These are phyloP conservation scores for Phyllostomus hastatus DNA, from an alignment of 2,113 vertebrate genomes.

Conservation along the genomic window DNA sequence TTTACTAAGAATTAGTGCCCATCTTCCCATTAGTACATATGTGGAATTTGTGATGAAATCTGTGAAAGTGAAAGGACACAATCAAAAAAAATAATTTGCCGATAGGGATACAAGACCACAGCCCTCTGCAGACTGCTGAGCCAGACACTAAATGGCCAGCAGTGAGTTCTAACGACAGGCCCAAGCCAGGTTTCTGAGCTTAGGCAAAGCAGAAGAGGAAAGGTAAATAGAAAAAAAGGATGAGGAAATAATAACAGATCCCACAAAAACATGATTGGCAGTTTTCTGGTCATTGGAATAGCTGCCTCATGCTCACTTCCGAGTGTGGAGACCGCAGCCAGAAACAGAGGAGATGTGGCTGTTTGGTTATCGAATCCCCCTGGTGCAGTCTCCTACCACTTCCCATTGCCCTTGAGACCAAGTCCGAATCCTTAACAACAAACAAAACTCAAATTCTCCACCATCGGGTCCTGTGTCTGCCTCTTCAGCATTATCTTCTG, in stretches of 20 bases:
- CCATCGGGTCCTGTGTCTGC: not conserved
- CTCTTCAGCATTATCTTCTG: not conserved
- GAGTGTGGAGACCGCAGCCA: not conserved
- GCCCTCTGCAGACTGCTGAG: not conserved
- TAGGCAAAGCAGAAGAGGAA: not conserved
- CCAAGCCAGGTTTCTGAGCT: not conserved
- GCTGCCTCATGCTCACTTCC: not conserved
- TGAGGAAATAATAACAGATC: not conserved
- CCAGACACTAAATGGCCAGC: not conserved
- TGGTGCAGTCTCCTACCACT: not conserved
- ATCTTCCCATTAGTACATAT: not conserved
- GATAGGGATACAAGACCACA: not conserved
- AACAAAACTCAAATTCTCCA: not conserved
- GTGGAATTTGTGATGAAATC: not conserved
- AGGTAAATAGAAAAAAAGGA: not conserved
- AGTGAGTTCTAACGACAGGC: not conserved
- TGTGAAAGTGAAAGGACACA: not conserved
- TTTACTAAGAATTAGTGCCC: not conserved
- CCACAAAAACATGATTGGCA: not conserved
- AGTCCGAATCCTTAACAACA: slow-evolving; percentile 19
- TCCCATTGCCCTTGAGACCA: not conserved
- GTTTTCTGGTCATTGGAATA: not conserved
- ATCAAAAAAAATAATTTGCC: not conserved
- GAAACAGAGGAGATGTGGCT: not conserved
- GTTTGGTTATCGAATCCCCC: not conserved